These are phyloP conservation scores for Sinopyrophorus schimmeli DNA, from an alignment of 2,888 invertebrate genomes.

Conservation along the genomic window DNA sequence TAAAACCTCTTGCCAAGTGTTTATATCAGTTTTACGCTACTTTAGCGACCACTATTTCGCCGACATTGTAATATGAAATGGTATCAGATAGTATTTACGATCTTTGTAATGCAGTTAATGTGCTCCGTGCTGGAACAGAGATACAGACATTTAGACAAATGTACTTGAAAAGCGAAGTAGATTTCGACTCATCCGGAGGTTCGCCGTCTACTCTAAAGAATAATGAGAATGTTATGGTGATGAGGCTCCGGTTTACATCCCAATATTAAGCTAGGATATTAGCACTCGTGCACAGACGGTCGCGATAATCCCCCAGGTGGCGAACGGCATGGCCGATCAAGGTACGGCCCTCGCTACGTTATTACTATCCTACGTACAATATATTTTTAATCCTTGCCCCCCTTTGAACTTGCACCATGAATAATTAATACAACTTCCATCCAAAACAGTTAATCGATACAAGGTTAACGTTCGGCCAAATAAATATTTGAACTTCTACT, in stretches of 20 bases:
- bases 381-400: too few species aligned
- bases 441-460: too few species aligned
- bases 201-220: constrained; percentile 45
- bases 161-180: constrained; percentile 44
- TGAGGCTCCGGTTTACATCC: constrained; percentile 51
- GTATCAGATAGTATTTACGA: constrained; percentile 43
- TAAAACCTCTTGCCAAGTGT: constrained; percentile 36
- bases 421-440: too few species aligned
- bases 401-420: too few species aligned
- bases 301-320: constrained; percentile 46
- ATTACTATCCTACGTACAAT: constrained; percentile 12
- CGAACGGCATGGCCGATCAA: constrained; percentile 26
- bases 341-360: constrained; percentile 16
- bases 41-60: constrained; percentile 37
- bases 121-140: constrained; percentile 43
- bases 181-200: constrained; percentile 44
- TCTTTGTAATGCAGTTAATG: constrained; percentile 45
- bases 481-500: too few species aligned
- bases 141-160: constrained; percentile 48
- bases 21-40: constrained; percentile 42
- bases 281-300: constrained; percentile 42
- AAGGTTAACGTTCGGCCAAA: too few species aligned
- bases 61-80: constrained; percentile 40
- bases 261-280: constrained; percentile 52
- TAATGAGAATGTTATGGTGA: constrained; percentile 56